Base-by-base conservation (phyloP, 2,888 invertebrate genomes). In the Chalcosyrphus nemorum region DNA sequence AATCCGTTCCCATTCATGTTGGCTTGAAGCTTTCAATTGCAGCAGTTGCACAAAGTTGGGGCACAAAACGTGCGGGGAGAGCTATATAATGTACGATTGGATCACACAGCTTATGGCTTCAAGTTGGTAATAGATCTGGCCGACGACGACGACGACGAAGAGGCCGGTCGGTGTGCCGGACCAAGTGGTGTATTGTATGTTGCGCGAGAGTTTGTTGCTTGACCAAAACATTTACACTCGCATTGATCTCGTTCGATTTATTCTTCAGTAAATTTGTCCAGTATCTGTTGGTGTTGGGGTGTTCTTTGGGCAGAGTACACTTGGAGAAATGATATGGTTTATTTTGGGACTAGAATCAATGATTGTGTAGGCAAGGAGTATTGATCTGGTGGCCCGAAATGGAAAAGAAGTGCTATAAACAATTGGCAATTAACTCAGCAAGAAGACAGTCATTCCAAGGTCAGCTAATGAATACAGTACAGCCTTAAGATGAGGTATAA, bases 171-270 rank as follows among this genome's bases (percentile, higher is more conserved):
- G 27, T 4, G 57, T 7, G 15, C 54, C 15, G 15, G 27, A 4
- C 29, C 24, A 27, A 2, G 43, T 35, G 11, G 47, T 11, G 59
- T 52, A 17, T 41, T 21, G 3, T 27, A 15, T 29, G 21, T n/a
- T 41, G 27, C 21, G 19, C 27, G 35, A 7, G 35, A 7, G 41
- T 35, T 17, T 32, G 21, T 35, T 4, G 45, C 47, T 38, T 50
- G 70, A 77, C 61, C 63, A 77, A 70, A 77, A 70, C 77, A 70
- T 70, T 77, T 77, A 63, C 70, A 77, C 77, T 77, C 70, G 61
- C 47, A 47, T 63, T 54, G 77, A 77, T 70, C 47, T 47, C 61
- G 38, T 70, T 70, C 70, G 63, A 77, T 70, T 77, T 77, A 70
- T 70, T 27, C 21, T 27, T 9, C 45, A 50, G 63, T 57, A 63